Evolutionary conservation across 2,797 vertebrate species (phyloP), one percentile per base, ranked within the genome.

Genomic region (Rhinella marina): DNA sequence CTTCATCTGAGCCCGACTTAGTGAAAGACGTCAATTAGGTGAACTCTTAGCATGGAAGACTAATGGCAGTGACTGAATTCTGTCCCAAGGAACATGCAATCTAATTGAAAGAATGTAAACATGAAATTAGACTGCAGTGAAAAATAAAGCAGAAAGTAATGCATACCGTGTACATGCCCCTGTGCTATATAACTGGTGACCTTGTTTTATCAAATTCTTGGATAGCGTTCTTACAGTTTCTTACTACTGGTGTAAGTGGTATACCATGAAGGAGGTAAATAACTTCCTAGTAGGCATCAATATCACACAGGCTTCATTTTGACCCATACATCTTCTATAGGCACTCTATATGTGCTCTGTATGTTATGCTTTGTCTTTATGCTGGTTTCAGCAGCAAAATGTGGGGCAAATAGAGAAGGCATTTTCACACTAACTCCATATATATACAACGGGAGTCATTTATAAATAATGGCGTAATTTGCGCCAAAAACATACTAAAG

Each of bases 1-100:
- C 84, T 89, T 89, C 70, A 77, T 89, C 78, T 82, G 78, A 82
- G 88, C 81, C 84, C 75, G 73, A 82, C 61, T 83, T 86, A 82
- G 59, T 89, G 79, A 82, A 76, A 75, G 59, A 73, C 72, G 79
- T 77, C 78, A 86, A 82, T 89, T 86, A 82, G 88, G 78, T 70
- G 78, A 86, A 77, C 57, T 86, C 86, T 68, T 70, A 82, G 78
- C 56, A 76, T 88, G 50, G 68, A 88, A 82, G 68, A 88, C 86
- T 88, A 88, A 85, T 85, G 66, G 70, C 32, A 66, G 41, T 19
- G 57, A 80, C 75, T 61, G 54, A 75, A 70, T 76, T 64, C 54
- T 81, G 83, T 77, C 77, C 79, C 64, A 77, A 81, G 84, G 56
- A 82, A 32, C 84, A 77, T 19, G 32, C 83, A 86, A 86, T 88